A percentile compares a stretch with the other conserved stretches of the same genome.
Conservation (phyloP, 2,888 invertebrate species). For the Buathra laborator region DNA sequence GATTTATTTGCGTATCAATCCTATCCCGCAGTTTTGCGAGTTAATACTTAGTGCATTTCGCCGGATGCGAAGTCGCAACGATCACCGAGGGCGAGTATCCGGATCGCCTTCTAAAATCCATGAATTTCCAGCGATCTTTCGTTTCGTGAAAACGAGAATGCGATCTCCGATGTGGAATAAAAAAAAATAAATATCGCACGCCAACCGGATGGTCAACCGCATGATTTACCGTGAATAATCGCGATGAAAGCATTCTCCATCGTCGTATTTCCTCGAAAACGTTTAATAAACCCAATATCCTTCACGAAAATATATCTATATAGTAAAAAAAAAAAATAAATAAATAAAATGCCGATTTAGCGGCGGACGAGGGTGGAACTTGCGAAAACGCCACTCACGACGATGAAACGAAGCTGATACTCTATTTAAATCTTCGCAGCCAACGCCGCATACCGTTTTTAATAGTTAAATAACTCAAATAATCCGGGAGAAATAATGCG, state of each 20-base stretch:
- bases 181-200: background rate
- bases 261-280: too few relatives aligned
- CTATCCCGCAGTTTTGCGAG: conserved; percentile 27
- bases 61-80: background rate
- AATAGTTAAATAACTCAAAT: conserved; percentile 84
- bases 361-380: conserved; percentile 44
- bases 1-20: conserved; percentile 64
- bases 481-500: conserved; percentile 83
- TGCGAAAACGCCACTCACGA: conserved; percentile 48
- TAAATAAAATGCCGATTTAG: too few relatives aligned
- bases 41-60: conserved; percentile 45
- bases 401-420: conserved; percentile 60
- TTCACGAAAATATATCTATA: conserved; percentile 10
- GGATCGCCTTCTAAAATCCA: conserved; percentile 35
- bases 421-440: conserved; percentile 5
- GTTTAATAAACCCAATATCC: background rate
- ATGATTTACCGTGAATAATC: conserved; percentile 51
- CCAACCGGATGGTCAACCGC: conserved; percentile 65
- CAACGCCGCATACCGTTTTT: conserved; percentile 80
- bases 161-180: conserved; percentile 18
- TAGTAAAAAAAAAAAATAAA: background rate
- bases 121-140: conserved; percentile 54
- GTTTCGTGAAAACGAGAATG: conserved; percentile 47
- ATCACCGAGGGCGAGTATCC: conserved; percentile 22
- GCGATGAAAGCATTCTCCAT: conserved; percentile 41